phyloP scores from a whole-genome alignment of 2,113 vertebrate genomes.

The Montifringilla adamsi region DNA sequence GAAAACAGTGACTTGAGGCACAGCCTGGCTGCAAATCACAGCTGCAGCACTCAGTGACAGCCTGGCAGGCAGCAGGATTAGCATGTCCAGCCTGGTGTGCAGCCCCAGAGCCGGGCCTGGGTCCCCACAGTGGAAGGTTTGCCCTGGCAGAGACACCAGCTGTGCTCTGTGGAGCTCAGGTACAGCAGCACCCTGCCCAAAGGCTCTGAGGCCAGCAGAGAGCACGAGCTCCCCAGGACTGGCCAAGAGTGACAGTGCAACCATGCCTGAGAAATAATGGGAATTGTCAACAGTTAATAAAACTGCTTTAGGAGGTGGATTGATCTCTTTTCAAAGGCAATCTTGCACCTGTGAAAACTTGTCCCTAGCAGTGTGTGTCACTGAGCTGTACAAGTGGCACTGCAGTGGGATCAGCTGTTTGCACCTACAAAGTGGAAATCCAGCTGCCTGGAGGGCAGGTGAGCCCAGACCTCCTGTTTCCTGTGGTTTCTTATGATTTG shows the following conservation, averaged over 20 bases:
- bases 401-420: neutral
- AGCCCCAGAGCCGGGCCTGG: neutral
- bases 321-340: constrained; percentile 30
- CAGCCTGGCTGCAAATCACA: neutral
- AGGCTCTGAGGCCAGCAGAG: neutral
- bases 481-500: neutral
- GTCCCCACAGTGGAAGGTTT: neutral
- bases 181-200: neutral
- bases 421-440: neutral
- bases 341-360: constrained; percentile 18
- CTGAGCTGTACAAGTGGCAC: neutral
- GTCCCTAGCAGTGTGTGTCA: neutral
- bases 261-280: constrained; percentile 32
- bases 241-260: constrained; percentile 5
- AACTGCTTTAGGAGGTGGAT: neutral
- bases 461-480: neutral
- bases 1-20: neutral
- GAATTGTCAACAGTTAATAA: constrained; percentile 56
- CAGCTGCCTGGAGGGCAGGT: neutral
- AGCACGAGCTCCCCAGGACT: neutral
- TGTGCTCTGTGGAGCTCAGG: neutral
- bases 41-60: neutral
- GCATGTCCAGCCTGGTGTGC: neutral
- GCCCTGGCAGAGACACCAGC: neutral
- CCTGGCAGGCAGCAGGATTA: neutral